A percentile compares a stretch with the other conserved stretches of the same genome.
Evolutionary conservation across 2,797 vertebrate genomes (phyloP).

Genomic region (Ctenochaetus hawaiiensis): DNA sequence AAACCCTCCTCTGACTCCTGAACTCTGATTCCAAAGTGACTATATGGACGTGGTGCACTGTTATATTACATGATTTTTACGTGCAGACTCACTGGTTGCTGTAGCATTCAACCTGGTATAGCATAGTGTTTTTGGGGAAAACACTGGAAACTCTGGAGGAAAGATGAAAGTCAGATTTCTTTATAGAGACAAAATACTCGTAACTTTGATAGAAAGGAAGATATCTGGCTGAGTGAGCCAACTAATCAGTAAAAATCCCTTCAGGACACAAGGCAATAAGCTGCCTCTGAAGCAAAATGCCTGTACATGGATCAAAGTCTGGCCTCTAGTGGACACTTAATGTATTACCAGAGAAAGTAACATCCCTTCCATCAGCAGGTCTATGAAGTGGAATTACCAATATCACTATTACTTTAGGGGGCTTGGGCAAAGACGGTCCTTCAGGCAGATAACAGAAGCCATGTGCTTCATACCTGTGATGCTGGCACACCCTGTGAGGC

Average conservation of each 20-base stretch:
- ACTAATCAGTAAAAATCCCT: conserved; percentile 40
- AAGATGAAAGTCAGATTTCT: conserved; percentile 26
- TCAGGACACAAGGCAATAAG: conserved; percentile 23
- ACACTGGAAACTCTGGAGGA: background rate
- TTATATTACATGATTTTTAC: background rate
- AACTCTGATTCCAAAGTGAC: background rate
- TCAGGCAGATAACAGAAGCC: background rate
- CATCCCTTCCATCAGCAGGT: conserved; percentile 70
- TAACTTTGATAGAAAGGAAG: conserved; percentile 27
- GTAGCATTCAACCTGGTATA: background rate
- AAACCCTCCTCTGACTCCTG: background rate
- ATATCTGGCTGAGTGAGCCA: conserved; percentile 41
- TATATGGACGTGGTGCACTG: background rate
- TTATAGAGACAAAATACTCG: conserved; percentile 20
- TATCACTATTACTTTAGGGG: background rate
- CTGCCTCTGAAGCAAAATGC: conserved; percentile 6
- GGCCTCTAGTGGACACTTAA: conserved; percentile 74
- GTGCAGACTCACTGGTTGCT: conserved; percentile 1
- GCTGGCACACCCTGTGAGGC: conserved; percentile 76
- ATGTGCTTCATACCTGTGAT: conserved; percentile 44
- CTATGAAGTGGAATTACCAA: background rate
- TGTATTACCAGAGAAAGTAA: conserved; percentile 19
- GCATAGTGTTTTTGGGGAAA: background rate
- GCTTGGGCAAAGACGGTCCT: background rate
- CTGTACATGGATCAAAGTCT: conserved; percentile 17